These are phyloP conservation scores for Lithobates pipiens DNA, from an alignment of 2,797 vertebrate species.

Conservation along the genomic window DNA sequence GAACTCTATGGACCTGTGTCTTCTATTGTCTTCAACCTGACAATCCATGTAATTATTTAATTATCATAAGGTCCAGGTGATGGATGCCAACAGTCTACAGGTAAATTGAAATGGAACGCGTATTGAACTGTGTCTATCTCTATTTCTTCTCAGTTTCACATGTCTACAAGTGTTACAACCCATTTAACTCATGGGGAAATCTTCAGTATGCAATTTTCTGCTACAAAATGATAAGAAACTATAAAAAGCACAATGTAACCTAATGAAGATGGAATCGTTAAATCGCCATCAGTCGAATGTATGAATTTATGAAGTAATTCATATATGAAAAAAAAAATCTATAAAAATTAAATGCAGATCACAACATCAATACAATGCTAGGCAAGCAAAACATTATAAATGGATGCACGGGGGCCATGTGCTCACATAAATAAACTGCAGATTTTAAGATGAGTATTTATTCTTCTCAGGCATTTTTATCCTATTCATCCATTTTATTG, in stretches of 20 bases:
- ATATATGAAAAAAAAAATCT: neutral
- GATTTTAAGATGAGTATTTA: neutral
- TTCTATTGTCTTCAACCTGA: too few species aligned
- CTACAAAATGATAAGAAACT: neutral
- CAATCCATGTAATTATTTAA: too few species aligned
- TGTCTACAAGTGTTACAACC: too few species aligned
- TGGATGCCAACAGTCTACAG: too few species aligned
- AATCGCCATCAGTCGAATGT: neutral
- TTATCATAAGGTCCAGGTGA: too few species aligned
- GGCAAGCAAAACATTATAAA: neutral
- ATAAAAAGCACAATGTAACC: neutral
- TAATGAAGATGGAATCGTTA: neutral
- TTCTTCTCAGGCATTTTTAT: slow-evolving; percentile 13
- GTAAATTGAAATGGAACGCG: too few species aligned
- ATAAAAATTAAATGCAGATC: neutral
- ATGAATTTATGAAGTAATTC: neutral
- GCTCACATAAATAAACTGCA: neutral
- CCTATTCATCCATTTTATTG: slow-evolving; percentile 44
- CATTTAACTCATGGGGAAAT: neutral
- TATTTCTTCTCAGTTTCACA: too few species aligned
- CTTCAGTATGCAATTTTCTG: neutral
- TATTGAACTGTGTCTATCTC: too few species aligned
- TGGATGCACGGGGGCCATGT: rapidly evolving
- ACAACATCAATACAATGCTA: neutral
- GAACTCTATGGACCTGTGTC: too few species aligned